A percentile compares a stretch with the other conserved stretches of the same genome.
Conservation (phyloP, 2,888 invertebrate genomes). For the Caenorhabditis macrosperma region DNA sequence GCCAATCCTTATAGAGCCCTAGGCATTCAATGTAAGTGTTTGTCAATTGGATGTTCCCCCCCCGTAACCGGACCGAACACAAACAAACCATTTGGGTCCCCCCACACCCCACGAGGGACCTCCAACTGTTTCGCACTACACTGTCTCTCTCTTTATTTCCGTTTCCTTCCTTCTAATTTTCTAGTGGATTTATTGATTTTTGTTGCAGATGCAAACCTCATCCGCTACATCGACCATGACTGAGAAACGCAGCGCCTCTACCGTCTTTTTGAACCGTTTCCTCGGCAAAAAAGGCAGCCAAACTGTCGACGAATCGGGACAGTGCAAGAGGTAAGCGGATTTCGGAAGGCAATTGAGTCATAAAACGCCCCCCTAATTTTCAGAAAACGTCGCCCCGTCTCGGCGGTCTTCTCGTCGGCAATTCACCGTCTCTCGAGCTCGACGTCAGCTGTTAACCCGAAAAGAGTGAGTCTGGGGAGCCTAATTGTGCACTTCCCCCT, state of each 20-base stretch:
- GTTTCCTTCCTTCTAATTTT: background rate
- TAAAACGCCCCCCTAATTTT: constrained; percentile 19
- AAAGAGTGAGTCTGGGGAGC: constrained; percentile 45
- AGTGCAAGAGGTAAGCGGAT: constrained; percentile 59
- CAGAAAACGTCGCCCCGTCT: constrained; percentile 67
- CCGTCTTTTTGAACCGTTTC: constrained; percentile 62
- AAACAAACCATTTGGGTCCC: constrained; percentile 29
- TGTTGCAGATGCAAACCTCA: constrained; percentile 31
- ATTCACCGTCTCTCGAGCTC: constrained; percentile 63
- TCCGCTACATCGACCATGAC: constrained; percentile 52
- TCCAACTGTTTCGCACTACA: constrained; percentile 2
- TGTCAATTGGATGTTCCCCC: constrained; percentile 30
- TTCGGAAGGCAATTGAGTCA: no score
- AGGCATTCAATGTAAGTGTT: constrained; percentile 13
- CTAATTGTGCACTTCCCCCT: constrained; percentile 1
- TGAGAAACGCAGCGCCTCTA: constrained; percentile 62
- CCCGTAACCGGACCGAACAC: constrained; percentile 43
- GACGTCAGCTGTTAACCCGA: constrained; percentile 55
- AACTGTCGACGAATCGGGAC: constrained; percentile 49
- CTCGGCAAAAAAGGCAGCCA: constrained; percentile 62
- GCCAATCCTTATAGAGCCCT: no score
- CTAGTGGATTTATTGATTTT: background rate
- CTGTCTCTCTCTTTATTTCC: background rate
- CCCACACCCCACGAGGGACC: no score
- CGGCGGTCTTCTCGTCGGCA: constrained; percentile 65